Base-by-base conservation (phyloP, 2,888 invertebrate genomes). In the Dinocampus coccinellae region DNA sequence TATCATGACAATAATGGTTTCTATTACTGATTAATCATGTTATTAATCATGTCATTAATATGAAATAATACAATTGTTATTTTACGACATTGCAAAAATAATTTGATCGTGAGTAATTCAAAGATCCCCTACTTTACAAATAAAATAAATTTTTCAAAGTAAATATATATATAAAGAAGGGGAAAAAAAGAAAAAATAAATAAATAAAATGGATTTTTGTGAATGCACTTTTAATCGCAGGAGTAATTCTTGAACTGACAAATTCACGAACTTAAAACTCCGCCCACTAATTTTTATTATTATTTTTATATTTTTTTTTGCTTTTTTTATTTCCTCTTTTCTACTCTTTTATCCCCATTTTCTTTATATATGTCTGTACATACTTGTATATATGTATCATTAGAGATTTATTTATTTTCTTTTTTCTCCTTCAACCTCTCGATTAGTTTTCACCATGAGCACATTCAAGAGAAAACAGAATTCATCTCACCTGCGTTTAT, bases 171-270 rank as follows among this genome's bases (percentile, higher is more conserved):
- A 11, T 22, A 64, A 10, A 53, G 39, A 58, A 3, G 67, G 29
- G 42, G 26, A 55, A n/a, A 55, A 33, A 69, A 29, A 36, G 34
- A 55, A 16, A 60, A 39, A 60, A 16, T n/a, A n/a, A n/a, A n/a
- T n/a, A 34, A 73, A 75, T 73, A 72, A 26, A 57, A n/a, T 26
- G 24, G 36, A 57, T 26, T 65, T 70, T 24, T 47, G 47, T 69
- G 76, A 79, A 78, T 80, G 76, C 70, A 70, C 73, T 78, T 78
- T 79, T 79, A 80, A 81, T 79, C 76, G 77, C 77, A 63, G 55
- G 64, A 55, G 69, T 36, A 66, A 66, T 66, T 57, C 36, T 24
- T 36, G 16, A 26, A 33, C 33, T 34, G 22, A 55, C 33, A 55
- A 64, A 64, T 64, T 64, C 39, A 64, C 47, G 47, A 47, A 7